phyloP scores from a whole-genome alignment of 2,888 invertebrate genomes.

The Pollenia amentaria region DNA sequence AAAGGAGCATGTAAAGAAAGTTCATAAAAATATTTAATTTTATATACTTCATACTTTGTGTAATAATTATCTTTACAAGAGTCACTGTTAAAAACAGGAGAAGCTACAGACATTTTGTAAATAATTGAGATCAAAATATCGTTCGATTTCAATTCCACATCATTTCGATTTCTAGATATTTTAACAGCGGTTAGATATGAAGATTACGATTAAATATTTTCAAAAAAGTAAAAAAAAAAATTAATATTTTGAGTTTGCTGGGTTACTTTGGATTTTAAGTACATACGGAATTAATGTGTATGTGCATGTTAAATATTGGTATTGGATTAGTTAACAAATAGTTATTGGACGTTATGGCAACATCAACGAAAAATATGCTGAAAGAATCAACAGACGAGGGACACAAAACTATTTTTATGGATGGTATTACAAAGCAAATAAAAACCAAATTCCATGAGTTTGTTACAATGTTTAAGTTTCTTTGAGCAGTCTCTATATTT shows the following conservation, averaged over 20 bases:
- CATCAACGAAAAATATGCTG: not conserved
- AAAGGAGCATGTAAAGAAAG: too few species aligned
- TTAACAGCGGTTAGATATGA: too few species aligned
- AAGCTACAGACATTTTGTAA: too few species aligned
- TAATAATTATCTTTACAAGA: too few species aligned
- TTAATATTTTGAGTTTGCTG: not conserved
- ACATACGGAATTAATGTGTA: not conserved
- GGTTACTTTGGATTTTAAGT: not conserved
- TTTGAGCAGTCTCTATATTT: not conserved
- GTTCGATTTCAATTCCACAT: too few species aligned
- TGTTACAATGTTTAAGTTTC: conserved; percentile 27
- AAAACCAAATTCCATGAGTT: conserved; percentile 15
- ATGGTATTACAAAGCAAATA: conserved; percentile 32
- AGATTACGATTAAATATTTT: too few species aligned
- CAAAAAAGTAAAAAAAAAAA: too few species aligned
- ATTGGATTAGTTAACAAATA: conserved; percentile 6
- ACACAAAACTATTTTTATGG: not conserved
- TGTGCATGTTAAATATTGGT: not conserved
- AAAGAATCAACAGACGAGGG: conserved; percentile 26
- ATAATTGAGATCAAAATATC: too few species aligned
- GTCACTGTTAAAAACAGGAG: too few species aligned
- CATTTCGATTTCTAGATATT: too few species aligned
- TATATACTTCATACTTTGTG: too few species aligned
- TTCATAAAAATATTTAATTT: too few species aligned
- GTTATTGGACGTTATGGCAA: conserved; percentile 13